These are phyloP conservation scores for Micoletzkya japonica DNA, from an alignment of 2,888 invertebrate species.

Conservation along the genomic window DNA sequence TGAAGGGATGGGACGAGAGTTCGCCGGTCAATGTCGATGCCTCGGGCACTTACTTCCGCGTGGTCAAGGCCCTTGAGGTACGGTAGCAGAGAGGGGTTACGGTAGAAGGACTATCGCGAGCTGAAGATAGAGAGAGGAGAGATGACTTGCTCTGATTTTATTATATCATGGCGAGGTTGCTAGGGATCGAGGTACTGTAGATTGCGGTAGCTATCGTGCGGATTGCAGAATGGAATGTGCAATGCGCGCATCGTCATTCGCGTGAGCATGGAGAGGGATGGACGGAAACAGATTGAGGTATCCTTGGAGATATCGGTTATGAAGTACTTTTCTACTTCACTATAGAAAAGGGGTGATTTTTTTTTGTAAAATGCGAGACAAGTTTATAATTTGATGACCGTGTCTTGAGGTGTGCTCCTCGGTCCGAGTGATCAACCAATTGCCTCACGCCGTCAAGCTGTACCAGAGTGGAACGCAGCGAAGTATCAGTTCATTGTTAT, in stretches of 20 bases:
- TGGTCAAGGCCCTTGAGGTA: constrained; percentile 58
- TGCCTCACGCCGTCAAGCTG: constrained; percentile 44
- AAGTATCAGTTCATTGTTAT: no score
- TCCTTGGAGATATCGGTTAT: no score
- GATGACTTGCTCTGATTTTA: no score
- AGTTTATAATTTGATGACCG: background rate
- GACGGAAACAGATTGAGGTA: constrained; percentile 78
- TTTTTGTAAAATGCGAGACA: no score
- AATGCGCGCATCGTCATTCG: constrained; percentile 83
- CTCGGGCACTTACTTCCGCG: constrained; percentile 85
- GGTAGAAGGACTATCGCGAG: background rate
- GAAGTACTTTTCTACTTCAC: no score
- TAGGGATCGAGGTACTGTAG: no score
- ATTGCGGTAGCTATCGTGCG: no score
- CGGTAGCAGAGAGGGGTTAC: background rate
- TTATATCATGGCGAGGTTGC: no score
- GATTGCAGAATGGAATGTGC: constrained; percentile 2
- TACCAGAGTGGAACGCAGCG: constrained; percentile 34
- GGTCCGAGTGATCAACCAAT: constrained; percentile 33
- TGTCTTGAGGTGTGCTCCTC: constrained; percentile 21
- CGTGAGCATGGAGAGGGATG: constrained; percentile 87
- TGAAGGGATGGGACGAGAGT: constrained; percentile 85
- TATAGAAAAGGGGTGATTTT: no score
- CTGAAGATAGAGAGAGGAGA: no score
- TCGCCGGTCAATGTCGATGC: constrained; percentile 91